Percentiles rank a stretch among this genome's conserved stretches.
Evolutionary conservation across 2,113 vertebrate species (phyloP).

Genomic region (Grammomys dolichurus): DNA sequence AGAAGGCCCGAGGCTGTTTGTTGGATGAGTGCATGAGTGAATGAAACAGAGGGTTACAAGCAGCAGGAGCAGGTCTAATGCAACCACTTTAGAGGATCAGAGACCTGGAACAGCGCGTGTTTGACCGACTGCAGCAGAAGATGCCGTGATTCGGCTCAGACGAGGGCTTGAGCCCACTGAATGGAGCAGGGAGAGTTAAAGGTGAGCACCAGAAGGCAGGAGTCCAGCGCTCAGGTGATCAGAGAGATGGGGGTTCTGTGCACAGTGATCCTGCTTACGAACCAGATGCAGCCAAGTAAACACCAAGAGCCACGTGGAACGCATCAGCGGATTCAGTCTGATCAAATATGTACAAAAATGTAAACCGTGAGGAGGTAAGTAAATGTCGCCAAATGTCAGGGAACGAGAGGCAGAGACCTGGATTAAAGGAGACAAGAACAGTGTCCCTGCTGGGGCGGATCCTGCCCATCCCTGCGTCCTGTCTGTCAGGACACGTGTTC

Average conservation of each 20-base stretch:
- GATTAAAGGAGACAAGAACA: neutral
- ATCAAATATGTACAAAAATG: neutral
- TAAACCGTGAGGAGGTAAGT: neutral
- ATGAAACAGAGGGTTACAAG: neutral
- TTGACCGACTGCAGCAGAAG: no score
- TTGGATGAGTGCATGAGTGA: neutral
- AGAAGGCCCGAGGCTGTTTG: neutral
- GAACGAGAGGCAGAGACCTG: neutral
- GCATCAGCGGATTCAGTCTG: no score
- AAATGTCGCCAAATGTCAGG: neutral
- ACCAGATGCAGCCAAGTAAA: neutral
- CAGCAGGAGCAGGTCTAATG: neutral
- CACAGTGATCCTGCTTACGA: no score
- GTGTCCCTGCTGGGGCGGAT: neutral
- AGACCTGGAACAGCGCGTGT: neutral
- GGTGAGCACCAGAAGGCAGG: neutral
- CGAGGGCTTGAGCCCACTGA: neutral
- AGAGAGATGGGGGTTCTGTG: neutral
- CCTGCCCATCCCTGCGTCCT: neutral
- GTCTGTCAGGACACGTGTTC: neutral
- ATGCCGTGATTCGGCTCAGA: neutral
- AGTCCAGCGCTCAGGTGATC: neutral
- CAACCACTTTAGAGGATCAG: neutral
- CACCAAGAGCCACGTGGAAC: neutral
- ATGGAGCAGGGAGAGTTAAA: no score